Evolutionary conservation across 2,888 invertebrate species (phyloP).

Genomic region (Nephrotoma flavescens): DNA sequence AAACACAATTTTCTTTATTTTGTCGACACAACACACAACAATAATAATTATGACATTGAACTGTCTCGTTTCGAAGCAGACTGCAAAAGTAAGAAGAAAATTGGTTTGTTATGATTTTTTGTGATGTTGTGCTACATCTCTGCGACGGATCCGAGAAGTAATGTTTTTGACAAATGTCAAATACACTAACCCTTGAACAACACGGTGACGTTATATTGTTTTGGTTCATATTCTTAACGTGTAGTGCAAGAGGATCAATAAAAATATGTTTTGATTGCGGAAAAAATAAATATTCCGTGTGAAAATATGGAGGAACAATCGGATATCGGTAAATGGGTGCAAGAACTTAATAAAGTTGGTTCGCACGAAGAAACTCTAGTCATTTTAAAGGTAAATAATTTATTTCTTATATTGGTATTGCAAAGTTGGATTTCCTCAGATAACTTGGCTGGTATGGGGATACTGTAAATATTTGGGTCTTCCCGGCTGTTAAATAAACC

Average conservation of each 20-base stretch:
- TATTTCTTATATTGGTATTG: no score
- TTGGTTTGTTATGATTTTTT: not conserved
- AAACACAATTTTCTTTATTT: not conserved
- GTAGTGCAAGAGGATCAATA: not conserved
- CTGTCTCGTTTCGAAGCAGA: not conserved
- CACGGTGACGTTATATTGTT: not conserved
- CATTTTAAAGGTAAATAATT: not conserved
- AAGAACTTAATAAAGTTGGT: not conserved
- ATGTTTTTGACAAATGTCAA: not conserved
- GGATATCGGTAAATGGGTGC: not conserved
- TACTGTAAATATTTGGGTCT: no score
- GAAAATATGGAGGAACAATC: not conserved
- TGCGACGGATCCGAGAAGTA: not conserved
- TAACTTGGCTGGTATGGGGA: no score
- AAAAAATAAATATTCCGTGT: not conserved
- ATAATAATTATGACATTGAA: not conserved
- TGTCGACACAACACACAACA: not conserved
- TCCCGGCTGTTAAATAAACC: no score
- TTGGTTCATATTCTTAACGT: not conserved
- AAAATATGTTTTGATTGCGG: not conserved
- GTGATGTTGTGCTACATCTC: not conserved
- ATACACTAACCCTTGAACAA: not conserved
- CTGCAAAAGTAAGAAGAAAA: not conserved
- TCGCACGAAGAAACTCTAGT: not conserved
- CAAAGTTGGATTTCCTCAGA: no score